Percentiles rank a stretch among this genome's conserved stretches.
Evolutionary conservation across 2,888 invertebrate genomes (phyloP).

Genomic region (Dicyrtomina minuta): DNA sequence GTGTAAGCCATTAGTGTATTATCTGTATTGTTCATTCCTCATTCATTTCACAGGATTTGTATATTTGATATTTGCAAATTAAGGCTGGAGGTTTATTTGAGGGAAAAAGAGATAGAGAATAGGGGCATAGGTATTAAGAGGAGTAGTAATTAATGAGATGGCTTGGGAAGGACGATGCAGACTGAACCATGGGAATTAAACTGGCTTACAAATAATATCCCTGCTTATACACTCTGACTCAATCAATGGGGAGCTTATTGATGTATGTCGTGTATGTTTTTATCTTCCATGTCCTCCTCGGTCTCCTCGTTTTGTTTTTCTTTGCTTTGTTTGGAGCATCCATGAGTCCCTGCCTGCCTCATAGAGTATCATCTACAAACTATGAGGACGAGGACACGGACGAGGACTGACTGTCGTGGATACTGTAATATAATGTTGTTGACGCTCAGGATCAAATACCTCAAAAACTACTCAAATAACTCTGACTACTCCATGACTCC

Average conservation of each 20-base stretch:
- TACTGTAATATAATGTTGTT: no score
- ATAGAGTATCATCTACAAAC: no score
- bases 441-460: no score
- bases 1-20: no score
- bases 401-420: no score
- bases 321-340: no score
- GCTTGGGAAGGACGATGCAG: conserved; percentile 17
- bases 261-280: conserved; percentile 12
- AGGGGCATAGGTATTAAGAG: background rate
- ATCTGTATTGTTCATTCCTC: no score
- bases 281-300: conserved; percentile 1
- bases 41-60: conserved; percentile 13
- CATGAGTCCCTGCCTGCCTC: no score
- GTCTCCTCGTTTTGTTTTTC: background rate
- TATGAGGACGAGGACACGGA: no score
- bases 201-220: conserved; percentile 30
- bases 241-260: conserved; percentile 17
- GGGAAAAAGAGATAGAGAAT: background rate
- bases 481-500: no score
- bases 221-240: conserved; percentile 17
- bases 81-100: background rate
- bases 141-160: conserved; percentile 30
- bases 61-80: conserved; percentile 9
- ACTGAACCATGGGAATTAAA: conserved; percentile 24
- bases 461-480: no score